Conservation (phyloP, 1,140 invertebrate species). For the Penaeus indicus region DNA sequence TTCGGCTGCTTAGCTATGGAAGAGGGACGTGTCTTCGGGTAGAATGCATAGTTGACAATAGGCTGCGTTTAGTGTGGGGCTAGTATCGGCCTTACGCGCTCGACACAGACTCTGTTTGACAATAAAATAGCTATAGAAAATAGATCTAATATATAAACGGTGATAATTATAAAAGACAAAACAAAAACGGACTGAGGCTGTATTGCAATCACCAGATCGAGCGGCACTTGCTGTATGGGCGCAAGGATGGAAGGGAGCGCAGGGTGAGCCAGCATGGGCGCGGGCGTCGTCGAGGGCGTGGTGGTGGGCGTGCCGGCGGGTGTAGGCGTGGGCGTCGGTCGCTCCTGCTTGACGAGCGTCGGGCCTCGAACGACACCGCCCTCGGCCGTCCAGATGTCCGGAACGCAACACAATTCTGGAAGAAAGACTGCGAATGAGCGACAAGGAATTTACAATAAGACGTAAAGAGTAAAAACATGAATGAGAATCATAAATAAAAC, state of each 20-base stretch:
- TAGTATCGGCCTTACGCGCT: background rate
- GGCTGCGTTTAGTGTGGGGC: background rate
- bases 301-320: constrained; percentile 45
- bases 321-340: constrained; percentile 64
- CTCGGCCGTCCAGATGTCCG: constrained; percentile 66
- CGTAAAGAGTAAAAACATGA: no score
- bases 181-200: background rate
- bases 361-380: constrained; percentile 59
- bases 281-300: constrained; percentile 50
- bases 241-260: constrained; percentile 58
- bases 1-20: no score
- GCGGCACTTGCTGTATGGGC: constrained; percentile 65
- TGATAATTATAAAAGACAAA: background rate
- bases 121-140: background rate
- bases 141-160: background rate
- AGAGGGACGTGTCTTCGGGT: no score
- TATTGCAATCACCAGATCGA: constrained; percentile 48
- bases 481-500: no score
- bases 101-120: background rate
- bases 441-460: no score
- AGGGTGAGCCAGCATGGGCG: constrained; percentile 45
- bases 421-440: background rate
- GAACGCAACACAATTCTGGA: constrained; percentile 64
- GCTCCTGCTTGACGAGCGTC: constrained; percentile 60
- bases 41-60: no score